These are phyloP conservation scores for Gasterosteus aculeatus DNA, from an alignment of 2,113 vertebrate genomes.

Conservation along the genomic window DNA sequence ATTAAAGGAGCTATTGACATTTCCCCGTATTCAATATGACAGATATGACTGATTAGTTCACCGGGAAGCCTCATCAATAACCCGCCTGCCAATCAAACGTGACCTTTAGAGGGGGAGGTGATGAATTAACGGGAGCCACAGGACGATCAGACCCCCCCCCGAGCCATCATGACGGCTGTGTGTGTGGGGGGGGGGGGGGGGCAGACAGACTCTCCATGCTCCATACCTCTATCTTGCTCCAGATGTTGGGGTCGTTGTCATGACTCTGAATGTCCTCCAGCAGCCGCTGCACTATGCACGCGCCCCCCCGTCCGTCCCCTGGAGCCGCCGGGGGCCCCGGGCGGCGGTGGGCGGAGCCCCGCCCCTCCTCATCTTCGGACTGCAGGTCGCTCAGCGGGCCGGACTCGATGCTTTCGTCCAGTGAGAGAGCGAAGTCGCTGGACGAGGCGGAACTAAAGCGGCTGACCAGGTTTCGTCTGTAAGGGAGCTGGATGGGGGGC, in stretches of 20 bases:
- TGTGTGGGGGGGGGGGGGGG: neutral
- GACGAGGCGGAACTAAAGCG: conserved; percentile 89
- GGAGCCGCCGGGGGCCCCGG: conserved; percentile 6
- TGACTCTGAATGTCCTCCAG: conserved; percentile 91
- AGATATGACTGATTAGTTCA: conserved; percentile 78
- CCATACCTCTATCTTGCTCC: conserved; percentile 94
- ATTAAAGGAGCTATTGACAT: conserved; percentile 74
- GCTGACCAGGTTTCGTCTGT: conserved; percentile 68
- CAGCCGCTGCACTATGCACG: conserved; percentile 85
- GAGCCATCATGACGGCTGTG: conserved; percentile 58
- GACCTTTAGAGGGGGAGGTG: conserved; percentile 71
- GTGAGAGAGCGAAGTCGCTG: conserved; percentile 89
- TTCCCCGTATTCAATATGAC: conserved; percentile 74
- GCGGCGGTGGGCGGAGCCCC: conserved; percentile 59
- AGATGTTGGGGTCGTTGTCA: conserved; percentile 88
- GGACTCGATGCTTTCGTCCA: conserved; percentile 92
- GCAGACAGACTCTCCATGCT: neutral
- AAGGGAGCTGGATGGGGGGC: conserved; percentile 72
- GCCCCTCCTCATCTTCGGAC: conserved; percentile 87
- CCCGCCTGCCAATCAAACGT: conserved; percentile 72
- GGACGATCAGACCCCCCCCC: conserved; percentile 37
- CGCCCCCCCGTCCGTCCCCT: conserved; percentile 24
- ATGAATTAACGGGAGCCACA: conserved; percentile 62
- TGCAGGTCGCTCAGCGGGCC: conserved; percentile 90
- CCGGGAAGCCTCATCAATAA: conserved; percentile 72